Percentiles rank a stretch among this genome's conserved stretches.
Evolutionary conservation across 2,113 vertebrate genomes (phyloP).

Genomic region (Cyprinodon variegatus): DNA sequence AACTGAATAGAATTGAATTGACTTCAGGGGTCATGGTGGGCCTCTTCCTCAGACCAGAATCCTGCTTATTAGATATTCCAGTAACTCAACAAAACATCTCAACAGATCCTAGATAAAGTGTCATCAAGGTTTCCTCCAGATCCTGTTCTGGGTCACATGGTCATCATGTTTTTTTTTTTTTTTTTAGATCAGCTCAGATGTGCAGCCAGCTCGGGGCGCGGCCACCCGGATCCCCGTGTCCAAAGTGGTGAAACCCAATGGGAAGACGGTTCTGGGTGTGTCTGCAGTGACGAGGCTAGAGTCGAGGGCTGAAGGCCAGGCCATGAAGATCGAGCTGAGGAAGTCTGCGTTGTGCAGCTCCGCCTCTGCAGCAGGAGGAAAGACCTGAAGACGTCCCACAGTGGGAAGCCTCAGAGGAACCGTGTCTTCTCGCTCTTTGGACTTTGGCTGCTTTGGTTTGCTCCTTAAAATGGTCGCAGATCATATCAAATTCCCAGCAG

Average conservation of each 20-base stretch:
- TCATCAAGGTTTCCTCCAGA: background rate
- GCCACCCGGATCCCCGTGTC: conserved; percentile 93
- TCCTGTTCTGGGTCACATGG: conserved; percentile 2
- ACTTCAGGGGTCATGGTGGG: too few relatives aligned
- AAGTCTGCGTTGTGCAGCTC: conserved; percentile 85
- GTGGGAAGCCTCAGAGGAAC: too few relatives aligned
- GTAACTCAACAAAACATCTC: too few relatives aligned
- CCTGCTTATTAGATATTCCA: too few relatives aligned
- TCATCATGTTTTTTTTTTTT: conserved; percentile 31
- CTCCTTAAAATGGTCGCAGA: background rate
- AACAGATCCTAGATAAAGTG: too few relatives aligned
- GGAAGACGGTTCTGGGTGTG: conserved; percentile 87
- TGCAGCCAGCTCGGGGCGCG: conserved; percentile 83
- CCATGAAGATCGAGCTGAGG: conserved; percentile 97
- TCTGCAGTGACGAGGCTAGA: conserved; percentile 89
- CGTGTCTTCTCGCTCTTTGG: too few relatives aligned
- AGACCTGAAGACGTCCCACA: conserved; percentile 81
- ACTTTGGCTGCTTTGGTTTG: background rate
- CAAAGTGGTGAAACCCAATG: conserved; percentile 92
- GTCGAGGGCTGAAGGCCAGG: conserved; percentile 90
- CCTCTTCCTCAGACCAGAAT: too few relatives aligned
- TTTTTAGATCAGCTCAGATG: conserved; percentile 85
- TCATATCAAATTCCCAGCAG: background rate
- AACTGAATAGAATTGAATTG: too few relatives aligned
- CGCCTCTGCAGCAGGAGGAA: conserved; percentile 81